Conservation (phyloP, 2,113 vertebrate genomes). For the cattle (Bos taurus) region DNA sequence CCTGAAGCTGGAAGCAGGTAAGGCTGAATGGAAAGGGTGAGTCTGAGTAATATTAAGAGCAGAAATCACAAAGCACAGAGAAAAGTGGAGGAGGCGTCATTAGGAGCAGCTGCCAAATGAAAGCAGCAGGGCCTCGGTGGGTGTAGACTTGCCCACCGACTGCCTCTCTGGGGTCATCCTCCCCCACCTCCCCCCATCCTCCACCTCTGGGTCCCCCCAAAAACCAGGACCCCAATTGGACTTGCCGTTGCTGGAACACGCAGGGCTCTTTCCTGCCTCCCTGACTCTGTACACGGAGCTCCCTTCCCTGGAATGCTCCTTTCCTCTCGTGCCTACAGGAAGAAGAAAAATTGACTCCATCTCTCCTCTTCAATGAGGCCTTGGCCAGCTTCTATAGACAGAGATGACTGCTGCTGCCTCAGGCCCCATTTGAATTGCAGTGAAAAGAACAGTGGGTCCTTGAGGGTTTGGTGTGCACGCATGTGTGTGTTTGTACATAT, state of each 20-base stretch:
- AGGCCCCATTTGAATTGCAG: not conserved
- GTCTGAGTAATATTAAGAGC: not conserved
- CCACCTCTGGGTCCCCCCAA: rapidly evolving
- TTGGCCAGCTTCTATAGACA: not conserved
- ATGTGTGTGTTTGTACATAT: too few relatives aligned
- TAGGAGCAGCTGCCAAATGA: too few relatives aligned
- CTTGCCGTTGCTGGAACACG: not conserved
- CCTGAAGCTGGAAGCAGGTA: not conserved
- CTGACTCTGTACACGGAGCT: not conserved
- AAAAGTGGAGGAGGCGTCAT: rapidly evolving
- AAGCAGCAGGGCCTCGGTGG: rapidly evolving
- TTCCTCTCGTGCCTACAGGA: not conserved
- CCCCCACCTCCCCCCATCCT: not conserved
- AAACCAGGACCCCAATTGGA: not conserved
- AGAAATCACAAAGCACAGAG: rapidly evolving
- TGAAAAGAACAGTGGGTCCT: not conserved
- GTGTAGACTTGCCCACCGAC: rapidly evolving
- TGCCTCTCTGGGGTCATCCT: not conserved
- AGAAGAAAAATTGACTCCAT: not conserved
- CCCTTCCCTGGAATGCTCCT: not conserved
- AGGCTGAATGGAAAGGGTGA: not conserved
- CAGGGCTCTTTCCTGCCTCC: not conserved
- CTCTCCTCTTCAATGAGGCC: not conserved
- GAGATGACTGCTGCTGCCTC: not conserved
- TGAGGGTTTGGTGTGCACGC: not conserved